A percentile compares a stretch with the other conserved stretches of the same genome.
Evolutionary conservation across 2,888 invertebrate genomes (phyloP).

Genomic region (Galerucella calmariensis): DNA sequence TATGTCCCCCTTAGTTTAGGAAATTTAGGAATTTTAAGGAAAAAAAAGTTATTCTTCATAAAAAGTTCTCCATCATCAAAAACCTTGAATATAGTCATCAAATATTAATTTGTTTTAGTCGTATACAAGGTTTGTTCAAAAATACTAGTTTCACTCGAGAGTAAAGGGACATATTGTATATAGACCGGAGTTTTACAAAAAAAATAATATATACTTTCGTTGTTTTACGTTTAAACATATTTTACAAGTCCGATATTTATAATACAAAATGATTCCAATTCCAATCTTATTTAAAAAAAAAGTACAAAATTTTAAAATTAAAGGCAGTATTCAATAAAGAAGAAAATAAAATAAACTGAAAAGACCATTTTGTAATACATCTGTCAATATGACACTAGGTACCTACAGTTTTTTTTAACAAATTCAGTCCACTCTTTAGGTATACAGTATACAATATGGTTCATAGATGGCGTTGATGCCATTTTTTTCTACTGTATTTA

Average conservation of each 20-base stretch:
- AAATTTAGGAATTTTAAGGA: no score
- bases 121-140: no score
- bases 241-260: not conserved
- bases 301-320: not conserved
- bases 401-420: slow-evolving; percentile 3
- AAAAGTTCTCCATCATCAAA: no score
- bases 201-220: not conserved
- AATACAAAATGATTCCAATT: not conserved
- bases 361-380: not conserved
- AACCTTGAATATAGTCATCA: no score
- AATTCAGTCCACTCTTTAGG: not conserved
- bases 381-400: slow-evolving; percentile 19
- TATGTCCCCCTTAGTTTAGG: no score
- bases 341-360: no score
- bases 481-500: not conserved
- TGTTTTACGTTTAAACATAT: not conserved
- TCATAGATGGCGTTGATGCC: not conserved
- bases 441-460: not conserved
- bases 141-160: no score
- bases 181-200: not conserved
- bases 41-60: no score
- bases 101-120: no score
- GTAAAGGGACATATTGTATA: not conserved
- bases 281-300: not conserved
- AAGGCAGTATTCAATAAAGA: not conserved